Evolutionary conservation across 2,113 vertebrate genomes (phyloP).

Genomic region (Amazona vittata): DNA sequence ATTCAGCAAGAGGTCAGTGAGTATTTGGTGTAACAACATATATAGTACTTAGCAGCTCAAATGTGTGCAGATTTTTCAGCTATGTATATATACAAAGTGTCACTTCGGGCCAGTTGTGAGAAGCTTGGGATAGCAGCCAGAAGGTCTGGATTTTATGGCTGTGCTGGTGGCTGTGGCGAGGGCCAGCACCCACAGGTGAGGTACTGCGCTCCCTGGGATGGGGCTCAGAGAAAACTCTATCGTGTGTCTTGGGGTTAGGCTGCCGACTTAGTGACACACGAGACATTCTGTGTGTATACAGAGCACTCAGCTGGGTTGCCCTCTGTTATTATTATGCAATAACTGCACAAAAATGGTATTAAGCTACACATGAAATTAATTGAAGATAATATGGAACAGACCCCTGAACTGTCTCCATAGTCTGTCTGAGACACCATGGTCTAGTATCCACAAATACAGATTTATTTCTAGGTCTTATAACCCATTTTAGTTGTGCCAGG

Average conservation of each 20-base stretch:
- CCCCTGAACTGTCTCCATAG: background rate
- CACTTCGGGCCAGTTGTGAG: background rate
- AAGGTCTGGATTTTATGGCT: background rate
- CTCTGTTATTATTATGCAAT: background rate
- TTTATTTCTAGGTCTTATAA: constrained; percentile 5
- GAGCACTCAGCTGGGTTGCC: background rate
- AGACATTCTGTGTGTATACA: background rate
- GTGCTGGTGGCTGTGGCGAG: background rate
- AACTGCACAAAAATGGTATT: background rate
- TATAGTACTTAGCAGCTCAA: constrained; percentile 43
- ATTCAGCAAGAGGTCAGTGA: constrained; percentile 60
- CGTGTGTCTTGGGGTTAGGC: accelerated
- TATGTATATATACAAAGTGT: constrained; percentile 34
- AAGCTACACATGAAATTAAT: constrained; percentile 17
- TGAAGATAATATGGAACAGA: constrained; percentile 22
- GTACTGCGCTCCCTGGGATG: background rate
- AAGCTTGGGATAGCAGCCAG: background rate
- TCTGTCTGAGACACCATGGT: background rate
- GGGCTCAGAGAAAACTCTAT: background rate
- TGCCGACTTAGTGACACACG: background rate
- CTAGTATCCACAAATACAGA: background rate
- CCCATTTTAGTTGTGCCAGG: background rate
- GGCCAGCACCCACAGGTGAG: background rate
- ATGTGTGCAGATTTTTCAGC: constrained; percentile 51
- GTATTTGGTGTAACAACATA: constrained; percentile 47